Conservation (phyloP, 2,797 vertebrate species). For the Urosaurus nigricauda region DNA sequence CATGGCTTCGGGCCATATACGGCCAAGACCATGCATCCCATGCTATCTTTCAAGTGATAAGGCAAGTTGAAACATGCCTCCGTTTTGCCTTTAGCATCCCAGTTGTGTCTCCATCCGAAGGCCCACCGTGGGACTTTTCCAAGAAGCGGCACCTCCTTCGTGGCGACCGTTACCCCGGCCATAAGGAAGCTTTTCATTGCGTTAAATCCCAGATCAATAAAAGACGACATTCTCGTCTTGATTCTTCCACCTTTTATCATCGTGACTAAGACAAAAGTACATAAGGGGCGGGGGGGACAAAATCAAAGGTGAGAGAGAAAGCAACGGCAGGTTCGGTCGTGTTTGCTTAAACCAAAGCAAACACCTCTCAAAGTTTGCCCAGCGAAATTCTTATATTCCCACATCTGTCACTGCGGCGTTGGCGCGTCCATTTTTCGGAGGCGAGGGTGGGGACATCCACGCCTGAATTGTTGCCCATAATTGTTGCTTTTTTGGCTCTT, state of each 20-base stretch:
- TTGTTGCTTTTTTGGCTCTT: background rate
- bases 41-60: too few relatives aligned
- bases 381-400: too few relatives aligned
- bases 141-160: background rate
- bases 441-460: too few relatives aligned
- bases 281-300: background rate
- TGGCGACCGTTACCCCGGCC: background rate
- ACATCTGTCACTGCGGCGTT: background rate
- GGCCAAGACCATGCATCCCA: too few relatives aligned
- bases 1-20: too few relatives aligned
- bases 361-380: too few relatives aligned
- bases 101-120: too few relatives aligned
- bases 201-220: background rate
- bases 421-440: too few relatives aligned
- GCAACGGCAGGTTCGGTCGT: background rate
- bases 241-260: background rate
- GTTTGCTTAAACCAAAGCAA: background rate
- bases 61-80: too few relatives aligned
- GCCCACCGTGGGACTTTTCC: background rate
- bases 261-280: background rate
- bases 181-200: background rate
- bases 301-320: background rate
- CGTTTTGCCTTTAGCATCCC: too few relatives aligned
- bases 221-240: background rate
- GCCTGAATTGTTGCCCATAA: too few relatives aligned